Conservation (phyloP, 2,797 vertebrate genomes). For the Tympanoctomys barrerae region DNA sequence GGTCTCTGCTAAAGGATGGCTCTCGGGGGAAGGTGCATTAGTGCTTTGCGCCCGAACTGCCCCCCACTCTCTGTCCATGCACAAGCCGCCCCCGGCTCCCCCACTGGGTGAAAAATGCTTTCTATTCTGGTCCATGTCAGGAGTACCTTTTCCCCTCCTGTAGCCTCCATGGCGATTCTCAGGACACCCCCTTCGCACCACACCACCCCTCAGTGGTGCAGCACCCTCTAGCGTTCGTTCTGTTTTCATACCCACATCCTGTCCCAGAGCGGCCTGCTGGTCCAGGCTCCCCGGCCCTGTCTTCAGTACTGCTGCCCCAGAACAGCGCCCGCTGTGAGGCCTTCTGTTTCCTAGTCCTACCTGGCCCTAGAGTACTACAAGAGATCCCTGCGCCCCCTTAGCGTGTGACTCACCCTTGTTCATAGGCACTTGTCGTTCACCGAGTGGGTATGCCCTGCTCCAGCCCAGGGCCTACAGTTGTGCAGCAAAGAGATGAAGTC, state of each 20-base stretch:
- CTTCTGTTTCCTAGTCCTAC: neutral
- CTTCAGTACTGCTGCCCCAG: neutral
- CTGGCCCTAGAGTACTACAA: neutral
- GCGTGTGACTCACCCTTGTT: neutral
- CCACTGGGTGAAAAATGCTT: slow-evolving; percentile 39
- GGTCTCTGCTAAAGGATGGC: neutral
- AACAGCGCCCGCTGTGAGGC: neutral
- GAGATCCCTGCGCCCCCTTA: neutral
- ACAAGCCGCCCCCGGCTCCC: neutral
- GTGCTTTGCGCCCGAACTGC: neutral
- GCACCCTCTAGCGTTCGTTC: slow-evolving; percentile 51
- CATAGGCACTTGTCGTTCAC: neutral
- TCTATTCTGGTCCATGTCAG: neutral
- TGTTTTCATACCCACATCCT: neutral
- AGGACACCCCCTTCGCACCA: neutral
- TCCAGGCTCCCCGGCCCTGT: neutral
- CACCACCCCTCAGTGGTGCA: neutral
- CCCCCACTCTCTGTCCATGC: neutral
- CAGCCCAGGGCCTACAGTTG: neutral
- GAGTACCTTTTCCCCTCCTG: neutral
- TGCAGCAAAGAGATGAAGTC: neutral
- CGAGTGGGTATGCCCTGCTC: neutral
- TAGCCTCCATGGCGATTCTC: neutral
- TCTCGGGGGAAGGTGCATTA: neutral
- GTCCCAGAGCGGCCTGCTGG: neutral